A percentile compares a stretch with the other conserved stretches of the same genome.
These are phyloP conservation scores for Dolichoris vasculosae DNA, from an alignment of 1,140 invertebrate genomes.

Conservation along the genomic window DNA sequence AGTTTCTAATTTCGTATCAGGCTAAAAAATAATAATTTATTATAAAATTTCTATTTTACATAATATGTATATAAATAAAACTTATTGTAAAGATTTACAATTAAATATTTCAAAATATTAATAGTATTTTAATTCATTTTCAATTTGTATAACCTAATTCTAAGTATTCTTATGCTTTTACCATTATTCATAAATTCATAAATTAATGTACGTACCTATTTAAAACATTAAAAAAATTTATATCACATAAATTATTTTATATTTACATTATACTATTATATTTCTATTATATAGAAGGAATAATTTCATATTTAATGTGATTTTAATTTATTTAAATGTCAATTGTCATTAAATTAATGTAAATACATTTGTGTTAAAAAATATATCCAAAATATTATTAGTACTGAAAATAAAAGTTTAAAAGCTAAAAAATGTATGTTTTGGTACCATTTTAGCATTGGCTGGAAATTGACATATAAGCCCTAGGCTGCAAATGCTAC, in stretches of 20 bases:
- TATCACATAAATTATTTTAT: too few relatives aligned
- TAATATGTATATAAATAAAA: too few relatives aligned
- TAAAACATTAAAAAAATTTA: too few relatives aligned
- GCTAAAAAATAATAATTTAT: slow-evolving; percentile 30
- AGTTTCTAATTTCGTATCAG: not conserved
- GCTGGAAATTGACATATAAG: slow-evolving; percentile 53
- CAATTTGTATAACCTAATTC: not conserved
- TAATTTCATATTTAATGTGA: too few relatives aligned
- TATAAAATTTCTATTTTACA: not conserved
- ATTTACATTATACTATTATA: too few relatives aligned
- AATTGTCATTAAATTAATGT: not conserved
- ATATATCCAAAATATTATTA: not conserved
- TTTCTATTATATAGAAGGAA: too few relatives aligned
- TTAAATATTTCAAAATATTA: slow-evolving; percentile 13
- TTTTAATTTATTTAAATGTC: too few relatives aligned
- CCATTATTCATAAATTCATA: too few relatives aligned
- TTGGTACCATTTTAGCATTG: slow-evolving; percentile 22
- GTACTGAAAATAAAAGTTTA: not conserved
- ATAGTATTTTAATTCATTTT: too few relatives aligned
- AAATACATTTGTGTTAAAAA: not conserved
- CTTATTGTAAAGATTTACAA: too few relatives aligned
- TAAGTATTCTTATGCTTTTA: too few relatives aligned
- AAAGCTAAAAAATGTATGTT: not conserved
- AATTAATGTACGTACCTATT: too few relatives aligned
- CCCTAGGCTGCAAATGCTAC: slow-evolving; percentile 52